phyloP scores from a whole-genome alignment of 2,888 invertebrate genomes.

The Platycheirus rosarum region DNA sequence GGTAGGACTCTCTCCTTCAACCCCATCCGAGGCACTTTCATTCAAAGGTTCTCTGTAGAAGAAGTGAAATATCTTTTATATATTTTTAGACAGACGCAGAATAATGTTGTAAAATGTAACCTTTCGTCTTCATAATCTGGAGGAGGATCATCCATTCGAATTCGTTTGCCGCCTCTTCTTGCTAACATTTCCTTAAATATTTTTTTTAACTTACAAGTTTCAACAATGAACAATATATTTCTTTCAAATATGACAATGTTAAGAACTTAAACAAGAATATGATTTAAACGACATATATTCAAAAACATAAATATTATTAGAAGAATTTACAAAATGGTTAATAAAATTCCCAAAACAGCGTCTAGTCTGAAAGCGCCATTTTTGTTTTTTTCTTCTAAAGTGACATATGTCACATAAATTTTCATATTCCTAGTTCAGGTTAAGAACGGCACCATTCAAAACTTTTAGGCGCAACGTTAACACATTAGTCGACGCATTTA shows the following conservation, averaged over 20 bases:
- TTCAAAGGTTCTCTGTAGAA: slow-evolving; percentile 79
- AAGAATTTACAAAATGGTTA: slow-evolving; percentile 5
- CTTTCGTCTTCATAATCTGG: slow-evolving; percentile 90
- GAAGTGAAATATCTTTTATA: too few species aligned
- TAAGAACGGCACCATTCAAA: background rate
- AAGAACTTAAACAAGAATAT: background rate
- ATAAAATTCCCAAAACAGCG: slow-evolving; percentile 41
- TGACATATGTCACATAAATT: slow-evolving; percentile 22
- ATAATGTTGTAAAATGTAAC: slow-evolving; percentile 10
- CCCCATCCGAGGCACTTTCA: slow-evolving; percentile 83
- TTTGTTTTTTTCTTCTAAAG: slow-evolving; percentile 28
- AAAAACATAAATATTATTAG: slow-evolving; percentile 35
- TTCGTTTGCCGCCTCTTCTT: slow-evolving; percentile 93
- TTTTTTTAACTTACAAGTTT: slow-evolving; percentile 17
- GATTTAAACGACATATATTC: slow-evolving; percentile 45
- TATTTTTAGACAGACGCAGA: too few species aligned
- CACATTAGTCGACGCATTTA: too few species aligned
- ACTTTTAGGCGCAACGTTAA: too few species aligned
- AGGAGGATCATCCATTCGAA: slow-evolving; percentile 95
- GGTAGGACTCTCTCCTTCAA: slow-evolving; percentile 84
- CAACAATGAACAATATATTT: background rate
- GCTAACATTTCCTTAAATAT: too few species aligned
- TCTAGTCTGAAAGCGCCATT: slow-evolving; percentile 59
- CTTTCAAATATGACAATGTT: background rate
- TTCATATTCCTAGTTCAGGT: background rate